Evolutionary conservation across 1,140 invertebrate species (phyloP).

Genomic region (Trinorchestia longiramus): DNA sequence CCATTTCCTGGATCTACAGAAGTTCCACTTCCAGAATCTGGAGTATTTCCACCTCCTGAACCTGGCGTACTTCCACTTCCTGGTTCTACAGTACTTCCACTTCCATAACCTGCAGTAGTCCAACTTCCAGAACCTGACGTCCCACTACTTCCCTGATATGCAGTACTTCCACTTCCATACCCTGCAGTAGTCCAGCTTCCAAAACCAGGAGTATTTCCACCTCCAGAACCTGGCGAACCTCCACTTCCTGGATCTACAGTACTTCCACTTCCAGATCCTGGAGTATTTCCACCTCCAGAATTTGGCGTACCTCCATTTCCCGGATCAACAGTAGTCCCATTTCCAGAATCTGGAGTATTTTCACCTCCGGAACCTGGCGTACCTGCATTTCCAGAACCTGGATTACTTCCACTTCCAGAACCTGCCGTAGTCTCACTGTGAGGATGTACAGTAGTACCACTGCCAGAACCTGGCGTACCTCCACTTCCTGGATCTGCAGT

Average conservation of each 20-base stretch:
- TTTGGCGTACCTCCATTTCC: neutral
- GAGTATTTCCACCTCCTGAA: neutral
- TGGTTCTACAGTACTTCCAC: neutral
- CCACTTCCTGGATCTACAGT: neutral
- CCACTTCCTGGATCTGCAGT: neutral
- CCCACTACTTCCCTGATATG: neutral
- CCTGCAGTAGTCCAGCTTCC: neutral
- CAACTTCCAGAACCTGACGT: neutral
- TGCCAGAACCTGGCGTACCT: neutral
- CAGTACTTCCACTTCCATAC: neutral
- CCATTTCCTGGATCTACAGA: neutral
- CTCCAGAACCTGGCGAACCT: neutral
- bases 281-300: neutral
- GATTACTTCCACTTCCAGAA: neutral
- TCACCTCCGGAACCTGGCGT: neutral
- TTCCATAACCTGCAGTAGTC: neutral
- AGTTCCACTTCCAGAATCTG: neutral
- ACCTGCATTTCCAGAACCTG: neutral
- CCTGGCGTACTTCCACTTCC: neutral
- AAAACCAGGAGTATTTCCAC: neutral
- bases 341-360: neutral
- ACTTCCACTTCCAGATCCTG: neutral
- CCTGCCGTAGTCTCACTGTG: neutral
- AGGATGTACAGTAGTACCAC: neutral
- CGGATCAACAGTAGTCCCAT: neutral